Evolutionary conservation across 2,888 invertebrate species (phyloP), one percentile per base, ranked within the genome.

Genomic region (Scotopteryx bipunctaria): DNA sequence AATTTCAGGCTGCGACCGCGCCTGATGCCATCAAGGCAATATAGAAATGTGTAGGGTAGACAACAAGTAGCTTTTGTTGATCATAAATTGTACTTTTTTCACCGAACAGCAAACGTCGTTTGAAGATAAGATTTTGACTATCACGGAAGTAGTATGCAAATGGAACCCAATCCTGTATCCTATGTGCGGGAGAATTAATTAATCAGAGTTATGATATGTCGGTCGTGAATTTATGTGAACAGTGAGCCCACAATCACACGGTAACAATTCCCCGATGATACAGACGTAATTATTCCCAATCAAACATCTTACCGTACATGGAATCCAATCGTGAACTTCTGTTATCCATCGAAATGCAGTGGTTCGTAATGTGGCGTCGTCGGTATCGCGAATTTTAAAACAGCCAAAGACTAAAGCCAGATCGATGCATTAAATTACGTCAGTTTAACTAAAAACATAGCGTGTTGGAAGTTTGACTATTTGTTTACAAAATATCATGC

Each of bases 241-340:
- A 81, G 67, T 79, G 85, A 84, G 80, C 81, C 83, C 85, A 84
- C 85, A 83, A 79, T 61, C 36, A 63, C 65, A 65, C 65, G 38
- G 46, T 43, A 50, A 46, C 38, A 41, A 55, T 62, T 63, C 63
- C 60, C 66, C 67, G 72, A 69, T 67, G 46, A 14, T 42, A 15
- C 41, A 6, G 33, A 41, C 35, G 8, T 5, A 21, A 1, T 35
- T 47, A 44, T 29, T 31, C 33, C 33, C 8, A 27, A 43, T 40
- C 19, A 23, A 17, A 16, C 38, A 19, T 57, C 62, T 62, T 62
- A 62, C 59, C 62, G 37, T 33, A 19, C 47, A 21, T 21, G 25
- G 17, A 42, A n/a, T 51, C 55, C 55, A 23, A 17, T 3, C 21
- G 21, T 16, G 19, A 29, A 38, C 31, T 32, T 9, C 11, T 41